Base-by-base conservation (phyloP, 2,113 vertebrate genomes). In the Mesitornis unicolor region DNA sequence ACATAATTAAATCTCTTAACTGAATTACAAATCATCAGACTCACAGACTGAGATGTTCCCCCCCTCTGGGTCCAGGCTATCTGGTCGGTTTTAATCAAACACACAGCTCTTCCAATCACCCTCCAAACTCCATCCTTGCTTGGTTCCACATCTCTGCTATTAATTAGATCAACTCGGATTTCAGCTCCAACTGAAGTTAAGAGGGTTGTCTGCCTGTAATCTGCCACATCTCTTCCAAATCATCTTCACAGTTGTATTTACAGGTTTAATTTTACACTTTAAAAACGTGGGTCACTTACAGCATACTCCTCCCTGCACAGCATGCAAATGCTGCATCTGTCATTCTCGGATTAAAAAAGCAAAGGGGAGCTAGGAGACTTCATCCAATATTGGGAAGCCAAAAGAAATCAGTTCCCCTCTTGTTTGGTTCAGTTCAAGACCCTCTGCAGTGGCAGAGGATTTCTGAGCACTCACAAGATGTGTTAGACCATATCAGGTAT, bases 41-140 rank as follows among this genome's bases (percentile, higher is more conserved):
- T 73, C 57, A 20, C 57, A 70, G 80, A 54, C 88, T 70, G 63
- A 85, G 84, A 77, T 16, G 53, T 13, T 83, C 35, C 67, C n/a
- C n/a, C 24, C 6, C 59, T 81, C 67, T 13, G 3, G 3, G 68
- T 31, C 24, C 56, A 67, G 38, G 47, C 42, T 93, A 75, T 84
- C 61, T 94, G 53, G 13, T 51, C 69, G 87, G 57, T 84, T 91
- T 94, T 93, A 86, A 93, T 80, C 86, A 91, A 96, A 87, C 61
- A 67, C 43, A 24, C 33, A 77, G 59, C 36, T 59, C 8, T 82
- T 76, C 78, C 63, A 70, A 33, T 60, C 88, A 83, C 40, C 7
- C n/a, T 83, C 29, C 57, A 59, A 89, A 91, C 31, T 56, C 40
- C 53, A 82, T 60, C 64, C 31, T 92, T 86, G 51, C 57, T 74